Percentiles rank a stretch among this genome's conserved stretches.
Conservation (phyloP, 1,140 invertebrate species). For the Tribolium madens region DNA sequence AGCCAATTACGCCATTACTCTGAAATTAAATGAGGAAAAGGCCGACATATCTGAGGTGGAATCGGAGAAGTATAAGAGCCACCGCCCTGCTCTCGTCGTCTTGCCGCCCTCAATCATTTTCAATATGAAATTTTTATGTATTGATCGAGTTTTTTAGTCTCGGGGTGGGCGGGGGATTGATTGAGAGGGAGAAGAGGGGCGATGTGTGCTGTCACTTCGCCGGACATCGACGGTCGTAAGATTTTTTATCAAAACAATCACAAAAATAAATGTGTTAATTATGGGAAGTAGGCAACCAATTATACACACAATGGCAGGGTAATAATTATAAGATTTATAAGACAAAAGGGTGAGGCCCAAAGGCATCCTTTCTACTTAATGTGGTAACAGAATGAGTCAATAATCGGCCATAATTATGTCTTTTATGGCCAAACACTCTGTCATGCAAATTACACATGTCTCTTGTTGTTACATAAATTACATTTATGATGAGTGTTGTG, state of each 20-base stretch:
- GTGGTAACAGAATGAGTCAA: too few species aligned
- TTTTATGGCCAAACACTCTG: neutral
- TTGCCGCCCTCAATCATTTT: conserved; percentile 65
- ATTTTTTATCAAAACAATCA: neutral
- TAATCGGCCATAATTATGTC: neutral
- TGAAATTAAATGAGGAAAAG: conserved; percentile 9
- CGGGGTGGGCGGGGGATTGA: conserved; percentile 54
- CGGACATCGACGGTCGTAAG: conserved; percentile 47
- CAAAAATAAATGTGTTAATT: neutral
- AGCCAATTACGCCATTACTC: conserved; percentile 26
- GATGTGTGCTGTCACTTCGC: conserved; percentile 47
- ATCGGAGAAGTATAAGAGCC: conserved; percentile 51
- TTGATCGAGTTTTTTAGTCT: conserved; percentile 66
- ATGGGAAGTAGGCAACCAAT: neutral
- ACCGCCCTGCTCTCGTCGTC: conserved; percentile 54
- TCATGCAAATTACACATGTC: neutral
- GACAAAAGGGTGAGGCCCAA: too few species aligned
- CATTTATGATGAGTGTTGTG: neutral
- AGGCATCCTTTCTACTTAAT: too few species aligned
- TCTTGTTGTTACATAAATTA: neutral
- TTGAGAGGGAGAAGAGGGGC: conserved; percentile 51
- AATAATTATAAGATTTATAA: too few species aligned
- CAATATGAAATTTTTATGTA: conserved; percentile 68
- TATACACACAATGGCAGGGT: neutral
- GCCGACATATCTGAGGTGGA: neutral